Percentiles rank a stretch among this genome's conserved stretches.
Conservation (phyloP, 1,140 invertebrate species). For the Pachyrhynchus sulphureomaculatus region DNA sequence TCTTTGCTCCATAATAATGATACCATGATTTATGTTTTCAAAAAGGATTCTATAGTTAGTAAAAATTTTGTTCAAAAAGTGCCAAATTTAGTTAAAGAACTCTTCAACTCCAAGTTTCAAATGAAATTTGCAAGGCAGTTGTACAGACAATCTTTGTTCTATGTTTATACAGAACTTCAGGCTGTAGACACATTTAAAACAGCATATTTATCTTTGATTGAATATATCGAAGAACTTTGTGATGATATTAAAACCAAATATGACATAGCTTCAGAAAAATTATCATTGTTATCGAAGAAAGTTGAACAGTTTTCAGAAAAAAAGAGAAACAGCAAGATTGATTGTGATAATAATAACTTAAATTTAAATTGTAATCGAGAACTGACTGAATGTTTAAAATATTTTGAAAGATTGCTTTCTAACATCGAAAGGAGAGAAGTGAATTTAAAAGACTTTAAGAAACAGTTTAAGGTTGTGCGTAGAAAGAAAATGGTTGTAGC, state of each 20-base stretch:
- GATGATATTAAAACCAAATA: conserved; percentile 24
- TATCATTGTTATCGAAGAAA: conserved; percentile 15
- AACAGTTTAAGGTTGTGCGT: conserved; percentile 20
- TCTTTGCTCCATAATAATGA: conserved; percentile 28
- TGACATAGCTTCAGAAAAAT: neutral
- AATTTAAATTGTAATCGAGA: neutral
- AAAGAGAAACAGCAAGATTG: conserved; percentile 8
- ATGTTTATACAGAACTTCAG: conserved; percentile 49
- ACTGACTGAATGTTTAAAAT: conserved; percentile 19
- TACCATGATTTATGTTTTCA: conserved; percentile 49
- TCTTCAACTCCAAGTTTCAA: conserved; percentile 2
- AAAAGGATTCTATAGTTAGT: conserved; percentile 49
- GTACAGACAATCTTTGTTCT: conserved; percentile 40
- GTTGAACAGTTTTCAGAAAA: conserved; percentile 18
- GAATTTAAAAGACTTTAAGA: conserved; percentile 20
- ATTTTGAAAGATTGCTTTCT: conserved; percentile 21
- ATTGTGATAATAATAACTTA: conserved; percentile 13
- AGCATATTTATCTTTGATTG: conserved; percentile 49
- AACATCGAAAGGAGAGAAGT: conserved; percentile 19
- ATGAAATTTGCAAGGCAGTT: neutral
- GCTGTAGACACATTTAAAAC: conserved; percentile 52
- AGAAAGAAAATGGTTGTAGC: conserved; percentile 13
- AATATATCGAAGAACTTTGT: conserved; percentile 50
- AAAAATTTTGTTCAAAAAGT: conserved; percentile 51
- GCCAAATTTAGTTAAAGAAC: conserved; percentile 44